Percentiles rank a stretch among this genome's conserved stretches.
phyloP scores from a whole-genome alignment of 2,113 vertebrate genomes.

The Dipodomys merriami region DNA sequence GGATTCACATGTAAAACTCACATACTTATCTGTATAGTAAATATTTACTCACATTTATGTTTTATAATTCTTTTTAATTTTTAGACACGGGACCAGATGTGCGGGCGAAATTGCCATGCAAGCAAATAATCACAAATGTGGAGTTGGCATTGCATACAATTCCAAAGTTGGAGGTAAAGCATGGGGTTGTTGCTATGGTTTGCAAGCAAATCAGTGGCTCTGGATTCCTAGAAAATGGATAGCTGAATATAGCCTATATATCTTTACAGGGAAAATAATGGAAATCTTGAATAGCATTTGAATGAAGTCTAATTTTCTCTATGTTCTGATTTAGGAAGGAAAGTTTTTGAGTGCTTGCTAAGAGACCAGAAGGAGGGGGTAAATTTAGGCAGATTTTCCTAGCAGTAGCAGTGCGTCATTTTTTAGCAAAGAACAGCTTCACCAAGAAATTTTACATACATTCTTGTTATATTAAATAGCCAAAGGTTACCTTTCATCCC shows the following conservation, averaged over 20 bases:
- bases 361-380: constrained; percentile 43
- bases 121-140: constrained; percentile 98
- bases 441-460: not conserved
- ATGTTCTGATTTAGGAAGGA: constrained; percentile 22
- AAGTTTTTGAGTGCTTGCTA: constrained; percentile 38
- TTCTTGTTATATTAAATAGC: constrained; percentile 32
- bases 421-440: constrained; percentile 19
- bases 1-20: not conserved
- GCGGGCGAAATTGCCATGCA: constrained; percentile 99
- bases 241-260: not conserved
- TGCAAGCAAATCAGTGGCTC: not conserved
- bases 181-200: not conserved
- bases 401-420: constrained; percentile 4
- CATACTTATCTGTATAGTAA: constrained; percentile 3
- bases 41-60: not conserved
- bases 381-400: constrained; percentile 49
- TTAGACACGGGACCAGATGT: constrained; percentile 96
- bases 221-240: constrained; percentile 36
- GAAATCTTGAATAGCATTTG: not conserved
- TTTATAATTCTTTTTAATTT: constrained; percentile 62
- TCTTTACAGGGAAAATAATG: not conserved
- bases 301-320: constrained; percentile 48
- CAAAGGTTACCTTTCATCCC: constrained; percentile 23
- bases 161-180: constrained; percentile 96
- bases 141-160: constrained; percentile 97